These are phyloP conservation scores for Troides aeacus DNA, from an alignment of 2,888 invertebrate genomes.

Conservation along the genomic window DNA sequence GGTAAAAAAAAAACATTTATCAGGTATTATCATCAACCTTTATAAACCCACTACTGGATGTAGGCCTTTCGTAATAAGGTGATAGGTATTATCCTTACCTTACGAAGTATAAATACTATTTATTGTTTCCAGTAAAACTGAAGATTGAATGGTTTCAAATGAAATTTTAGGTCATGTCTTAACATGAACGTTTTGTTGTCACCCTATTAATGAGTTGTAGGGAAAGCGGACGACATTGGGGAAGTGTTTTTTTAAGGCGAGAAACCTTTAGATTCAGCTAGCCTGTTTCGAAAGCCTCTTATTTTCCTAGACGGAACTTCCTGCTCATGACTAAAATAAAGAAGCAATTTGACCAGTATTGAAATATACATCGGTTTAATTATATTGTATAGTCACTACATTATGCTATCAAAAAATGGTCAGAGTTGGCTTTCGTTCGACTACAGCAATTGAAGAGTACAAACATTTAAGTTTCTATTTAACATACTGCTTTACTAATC, in stretches of 20 bases:
- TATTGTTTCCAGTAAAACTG: not conserved
- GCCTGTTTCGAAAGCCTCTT: conserved; percentile 17
- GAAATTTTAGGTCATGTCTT: not conserved
- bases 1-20: too few relatives aligned
- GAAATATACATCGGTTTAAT: not conserved
- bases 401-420: not conserved
- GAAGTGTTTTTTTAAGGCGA: conserved; percentile 29
- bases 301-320: conserved; percentile 11
- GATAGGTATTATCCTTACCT: not conserved
- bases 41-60: too few relatives aligned
- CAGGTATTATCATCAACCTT: too few relatives aligned
- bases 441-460: too few relatives aligned
- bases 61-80: too few relatives aligned
- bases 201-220: conserved; percentile 4
- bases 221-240: conserved; percentile 29
- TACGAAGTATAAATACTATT: not conserved
- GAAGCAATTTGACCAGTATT: not conserved
- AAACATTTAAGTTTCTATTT: too few relatives aligned
- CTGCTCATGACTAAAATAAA: conserved; percentile 9
- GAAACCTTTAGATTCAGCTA: conserved; percentile 25
- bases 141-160: not conserved
- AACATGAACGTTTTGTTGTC: not conserved
- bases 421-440: not conserved
- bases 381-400: not conserved
- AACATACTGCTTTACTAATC: too few relatives aligned